A percentile compares a stretch with the other conserved stretches of the same genome.
phyloP scores from a whole-genome alignment of 2,113 vertebrate species.

The Onychorhynchus coronatus region DNA sequence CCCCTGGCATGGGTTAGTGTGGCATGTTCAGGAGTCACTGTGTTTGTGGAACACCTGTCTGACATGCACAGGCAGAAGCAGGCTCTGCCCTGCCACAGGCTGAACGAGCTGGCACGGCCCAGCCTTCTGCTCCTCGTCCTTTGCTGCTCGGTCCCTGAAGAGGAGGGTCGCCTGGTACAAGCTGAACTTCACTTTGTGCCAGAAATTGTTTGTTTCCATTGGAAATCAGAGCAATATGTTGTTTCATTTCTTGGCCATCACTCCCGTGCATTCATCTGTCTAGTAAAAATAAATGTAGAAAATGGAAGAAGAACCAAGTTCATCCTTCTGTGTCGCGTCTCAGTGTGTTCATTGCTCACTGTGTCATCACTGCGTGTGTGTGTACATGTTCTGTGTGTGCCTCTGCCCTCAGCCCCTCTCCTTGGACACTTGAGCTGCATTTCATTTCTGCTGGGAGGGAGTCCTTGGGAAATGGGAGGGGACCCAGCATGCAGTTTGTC shows the following conservation, averaged over 20 bases:
- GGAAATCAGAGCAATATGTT: background rate
- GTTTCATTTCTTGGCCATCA: background rate
- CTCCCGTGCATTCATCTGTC: background rate
- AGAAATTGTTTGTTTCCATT: background rate
- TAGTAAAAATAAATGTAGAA: conserved; percentile 60
- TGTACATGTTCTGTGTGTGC: background rate
- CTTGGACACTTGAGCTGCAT: background rate
- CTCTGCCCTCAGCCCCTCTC: conserved; percentile 3
- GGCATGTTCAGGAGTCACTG: background rate
- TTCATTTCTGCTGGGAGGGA: background rate
- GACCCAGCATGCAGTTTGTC: background rate
- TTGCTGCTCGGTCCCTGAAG: background rate
- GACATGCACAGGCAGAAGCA: background rate
- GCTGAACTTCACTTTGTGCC: background rate
- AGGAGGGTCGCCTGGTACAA: background rate
- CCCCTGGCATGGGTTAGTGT: background rate
- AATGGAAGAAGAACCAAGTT: background rate
- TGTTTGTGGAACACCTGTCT: background rate
- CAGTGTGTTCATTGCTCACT: background rate
- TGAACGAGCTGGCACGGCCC: background rate
- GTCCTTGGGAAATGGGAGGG: background rate
- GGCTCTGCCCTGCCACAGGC: background rate
- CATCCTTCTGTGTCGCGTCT: background rate
- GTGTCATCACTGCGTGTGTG: background rate
- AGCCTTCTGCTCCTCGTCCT: background rate